Evolutionary conservation across 2,888 invertebrate genomes (phyloP).

Genomic region (Drosophila engyochracea): DNA sequence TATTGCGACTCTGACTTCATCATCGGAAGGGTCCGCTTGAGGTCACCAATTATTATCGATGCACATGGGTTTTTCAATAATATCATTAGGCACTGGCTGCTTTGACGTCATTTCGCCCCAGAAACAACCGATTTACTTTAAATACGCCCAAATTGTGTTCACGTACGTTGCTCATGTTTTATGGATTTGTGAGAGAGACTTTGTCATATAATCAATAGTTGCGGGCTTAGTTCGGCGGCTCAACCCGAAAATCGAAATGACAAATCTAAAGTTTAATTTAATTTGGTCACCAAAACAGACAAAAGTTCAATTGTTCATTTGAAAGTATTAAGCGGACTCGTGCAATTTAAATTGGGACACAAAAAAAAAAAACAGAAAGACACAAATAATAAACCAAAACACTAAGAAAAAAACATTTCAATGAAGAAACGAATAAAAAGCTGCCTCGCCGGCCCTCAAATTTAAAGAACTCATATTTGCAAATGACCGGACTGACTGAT

Average conservation of each 20-base stretch:
- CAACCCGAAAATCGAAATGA: conserved; percentile 23
- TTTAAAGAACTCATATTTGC: not conserved
- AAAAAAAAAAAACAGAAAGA: not conserved
- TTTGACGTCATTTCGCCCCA: conserved; percentile 41
- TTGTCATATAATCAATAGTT: conserved; percentile 48
- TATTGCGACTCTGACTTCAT: conserved; percentile 23
- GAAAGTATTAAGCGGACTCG: conserved; percentile 52
- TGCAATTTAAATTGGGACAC: conserved; percentile 53
- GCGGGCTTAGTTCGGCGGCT: conserved; percentile 17
- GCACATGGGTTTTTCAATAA: conserved; percentile 1
- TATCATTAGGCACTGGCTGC: conserved; percentile 24
- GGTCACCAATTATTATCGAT: conserved; percentile 52
- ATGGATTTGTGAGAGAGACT: conserved; percentile 54
- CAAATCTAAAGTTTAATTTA: conserved; percentile 29
- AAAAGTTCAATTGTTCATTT: conserved; percentile 55
- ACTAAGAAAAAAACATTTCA: not conserved
- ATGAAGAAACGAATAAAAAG: not conserved
- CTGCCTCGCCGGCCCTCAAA: not conserved
- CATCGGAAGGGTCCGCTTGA: conserved; percentile 22
- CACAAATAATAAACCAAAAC: conserved; percentile 4
- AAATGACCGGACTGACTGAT: not conserved
- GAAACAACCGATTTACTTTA: conserved; percentile 17
- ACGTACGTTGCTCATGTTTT: conserved; percentile 51
- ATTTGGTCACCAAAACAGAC: conserved; percentile 44
- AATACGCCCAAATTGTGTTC: conserved; percentile 31